Evolutionary conservation across 2,888 invertebrate species (phyloP), one percentile per base, ranked within the genome.

Genomic region (Pristionchus mayeri): DNA sequence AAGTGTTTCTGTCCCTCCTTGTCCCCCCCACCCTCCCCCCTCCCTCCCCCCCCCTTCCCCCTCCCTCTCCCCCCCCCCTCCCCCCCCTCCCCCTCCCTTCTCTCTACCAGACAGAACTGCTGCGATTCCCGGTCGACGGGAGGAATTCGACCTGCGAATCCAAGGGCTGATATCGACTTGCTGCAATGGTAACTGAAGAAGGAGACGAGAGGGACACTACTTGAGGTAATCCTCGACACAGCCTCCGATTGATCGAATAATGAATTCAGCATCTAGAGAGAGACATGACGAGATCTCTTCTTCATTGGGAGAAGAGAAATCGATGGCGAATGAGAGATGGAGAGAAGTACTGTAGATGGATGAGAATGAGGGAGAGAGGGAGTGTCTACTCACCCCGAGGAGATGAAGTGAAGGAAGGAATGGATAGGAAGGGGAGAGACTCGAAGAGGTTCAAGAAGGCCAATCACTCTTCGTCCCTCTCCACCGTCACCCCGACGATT

Each of bases 251-350:
- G 81, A 57, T 40, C 81, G 57, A 40, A 81, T 9, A 40, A 34
- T 21, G 63, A 81, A 81, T 40, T 81, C 81, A 44, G 40, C 60
- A 6, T 81, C 81, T 2, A 7, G 13, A 3, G 18, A 24, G 11
- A 81, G n/a, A 18, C n/a, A 16, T 2, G 81, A 24, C 34, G 81
- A 30, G 16, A 37, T 40, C 13, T 60, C 21, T 3, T 81, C 81
- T 13, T 60, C n/a, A n/a, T n/a, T 7, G 18, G 18, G 6, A 13
- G 60, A 60, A 13, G 81, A 81, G 27, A 81, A 81, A 48, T 81
- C 81, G 18, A 81, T 63, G 13, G 81, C 81, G 21, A 81, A 37
- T 27, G 81, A 81, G 9, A 81, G 13, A 40, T 81, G 81, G 18
- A 81, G 40, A 44, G 60, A 16, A n/a, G 40, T 40, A 13, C 81